phyloP scores from a whole-genome alignment of 35 echinoderm and acorn worm genomes.

The Patiria miniata region DNA sequence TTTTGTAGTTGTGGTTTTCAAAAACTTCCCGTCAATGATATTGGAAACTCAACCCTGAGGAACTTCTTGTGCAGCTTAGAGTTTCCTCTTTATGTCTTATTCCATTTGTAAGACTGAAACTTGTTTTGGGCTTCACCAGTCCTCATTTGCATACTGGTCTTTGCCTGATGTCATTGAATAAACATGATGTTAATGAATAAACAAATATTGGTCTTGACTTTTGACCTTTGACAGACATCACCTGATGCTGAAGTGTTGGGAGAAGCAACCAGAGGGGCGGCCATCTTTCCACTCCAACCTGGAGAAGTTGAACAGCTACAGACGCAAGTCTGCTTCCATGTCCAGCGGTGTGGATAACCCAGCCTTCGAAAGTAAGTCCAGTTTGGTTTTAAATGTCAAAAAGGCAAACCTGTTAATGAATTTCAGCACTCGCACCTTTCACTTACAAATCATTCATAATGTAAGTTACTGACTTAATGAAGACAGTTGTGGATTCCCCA shows the following conservation, averaged over 20 bases:
- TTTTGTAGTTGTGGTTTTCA: too few relatives aligned
- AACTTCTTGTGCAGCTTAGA: too few relatives aligned
- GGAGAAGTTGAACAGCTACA: slow-evolving; percentile 69
- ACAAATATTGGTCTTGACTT: neutral
- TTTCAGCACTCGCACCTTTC: too few relatives aligned
- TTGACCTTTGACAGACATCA: slow-evolving; percentile 59
- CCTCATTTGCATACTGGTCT: too few relatives aligned
- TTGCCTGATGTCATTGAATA: too few relatives aligned
- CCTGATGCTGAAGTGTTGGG: slow-evolving; percentile 89
- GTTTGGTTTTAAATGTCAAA: neutral
- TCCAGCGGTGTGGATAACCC: slow-evolving; percentile 63
- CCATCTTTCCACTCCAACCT: slow-evolving; percentile 74
- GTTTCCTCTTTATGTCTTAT: too few relatives aligned
- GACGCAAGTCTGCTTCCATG: slow-evolving; percentile 69
- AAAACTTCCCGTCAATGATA: too few relatives aligned
- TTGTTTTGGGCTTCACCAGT: too few relatives aligned
- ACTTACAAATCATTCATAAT: neutral
- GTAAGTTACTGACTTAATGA: neutral
- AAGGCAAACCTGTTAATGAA: too few relatives aligned
- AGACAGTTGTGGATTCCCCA: neutral
- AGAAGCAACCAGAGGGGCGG: slow-evolving; percentile 41
- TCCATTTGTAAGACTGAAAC: too few relatives aligned
- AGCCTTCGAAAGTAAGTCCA: slow-evolving; percentile 80
- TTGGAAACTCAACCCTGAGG: too few relatives aligned
- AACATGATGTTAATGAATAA: too few relatives aligned